phyloP scores from a whole-genome alignment of 2,888 invertebrate genomes.

The Idaea aversata region DNA sequence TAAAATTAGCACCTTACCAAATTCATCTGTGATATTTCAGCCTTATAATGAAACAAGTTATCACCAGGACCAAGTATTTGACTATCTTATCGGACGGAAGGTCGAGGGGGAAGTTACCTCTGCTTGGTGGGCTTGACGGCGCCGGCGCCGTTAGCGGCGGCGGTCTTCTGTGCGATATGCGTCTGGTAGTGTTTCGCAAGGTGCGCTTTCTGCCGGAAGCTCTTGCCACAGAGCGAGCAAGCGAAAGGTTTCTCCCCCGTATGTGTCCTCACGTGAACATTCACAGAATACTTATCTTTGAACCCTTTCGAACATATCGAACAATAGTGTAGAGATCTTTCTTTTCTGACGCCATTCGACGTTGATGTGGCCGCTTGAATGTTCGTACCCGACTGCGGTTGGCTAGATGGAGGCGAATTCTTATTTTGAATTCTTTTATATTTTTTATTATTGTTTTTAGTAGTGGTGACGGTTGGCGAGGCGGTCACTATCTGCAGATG shows the following conservation, averaged over 20 bases:
- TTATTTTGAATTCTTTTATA: constrained; percentile 83
- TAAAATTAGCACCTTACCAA: constrained; percentile 76
- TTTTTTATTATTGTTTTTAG: constrained; percentile 84
- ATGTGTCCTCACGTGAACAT: constrained; percentile 98
- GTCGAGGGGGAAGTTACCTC: constrained; percentile 58
- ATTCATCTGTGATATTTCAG: constrained; percentile 76
- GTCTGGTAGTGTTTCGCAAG: constrained; percentile 96
- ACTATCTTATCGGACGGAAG: constrained; percentile 54
- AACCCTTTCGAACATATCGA: constrained; percentile 96
- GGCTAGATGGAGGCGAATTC: constrained; percentile 67
- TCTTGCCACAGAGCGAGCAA: constrained; percentile 95
- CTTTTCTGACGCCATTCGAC: constrained; percentile 89
- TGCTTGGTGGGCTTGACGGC: constrained; percentile 77
- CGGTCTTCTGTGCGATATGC: constrained; percentile 92
- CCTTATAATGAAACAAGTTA: constrained; percentile 67
- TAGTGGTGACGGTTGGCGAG: constrained; percentile 81
- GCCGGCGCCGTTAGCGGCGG: constrained; percentile 83
- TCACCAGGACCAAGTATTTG: constrained; percentile 71
- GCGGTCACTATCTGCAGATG: constrained; percentile 80
- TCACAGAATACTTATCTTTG: constrained; percentile 98
- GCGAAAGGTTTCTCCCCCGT: constrained; percentile 99
- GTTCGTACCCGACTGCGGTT: constrained; percentile 58
- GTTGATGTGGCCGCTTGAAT: constrained; percentile 81
- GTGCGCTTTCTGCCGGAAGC: constrained; percentile 95
- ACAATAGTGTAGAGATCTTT: constrained; percentile 94